phyloP scores from a whole-genome alignment of 1,140 invertebrate genomes.

The Lepidurus apus region DNA sequence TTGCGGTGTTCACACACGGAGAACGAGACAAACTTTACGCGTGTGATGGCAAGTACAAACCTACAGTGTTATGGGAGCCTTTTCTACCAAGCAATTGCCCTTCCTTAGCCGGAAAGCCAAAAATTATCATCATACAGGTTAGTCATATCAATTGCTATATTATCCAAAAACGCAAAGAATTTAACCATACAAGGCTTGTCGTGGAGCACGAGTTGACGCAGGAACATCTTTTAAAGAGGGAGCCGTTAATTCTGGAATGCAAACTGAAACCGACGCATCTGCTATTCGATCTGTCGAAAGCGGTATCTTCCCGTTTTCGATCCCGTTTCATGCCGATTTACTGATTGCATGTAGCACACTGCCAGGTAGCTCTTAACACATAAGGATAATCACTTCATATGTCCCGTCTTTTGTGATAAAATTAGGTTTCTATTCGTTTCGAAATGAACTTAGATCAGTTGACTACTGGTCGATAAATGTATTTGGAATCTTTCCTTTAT shows the following conservation, averaged over 20 bases:
- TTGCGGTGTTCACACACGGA: slow-evolving; percentile 82
- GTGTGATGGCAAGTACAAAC: slow-evolving; percentile 74
- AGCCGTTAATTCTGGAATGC: neutral
- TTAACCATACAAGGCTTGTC: slow-evolving; percentile 64
- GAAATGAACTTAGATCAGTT: neutral
- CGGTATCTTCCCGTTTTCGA: slow-evolving; percentile 65
- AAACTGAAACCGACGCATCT: neutral
- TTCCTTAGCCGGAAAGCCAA: slow-evolving; percentile 83
- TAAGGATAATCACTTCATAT: no score
- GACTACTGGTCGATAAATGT: neutral
- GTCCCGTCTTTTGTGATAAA: neutral
- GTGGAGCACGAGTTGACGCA: slow-evolving; percentile 74
- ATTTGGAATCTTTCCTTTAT: neutral
- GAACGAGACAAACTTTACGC: slow-evolving; percentile 81
- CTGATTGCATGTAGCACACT: slow-evolving; percentile 90
- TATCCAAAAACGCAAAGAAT: neutral
- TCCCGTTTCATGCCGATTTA: slow-evolving; percentile 90
- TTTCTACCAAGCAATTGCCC: slow-evolving; percentile 83
- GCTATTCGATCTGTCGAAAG: slow-evolving; percentile 53
- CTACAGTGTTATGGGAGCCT: slow-evolving; percentile 70
- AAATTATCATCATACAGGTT: slow-evolving; percentile 82
- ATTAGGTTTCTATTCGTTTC: neutral
- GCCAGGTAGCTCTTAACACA: slow-evolving; percentile 55
- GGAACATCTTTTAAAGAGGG: slow-evolving; percentile 45
- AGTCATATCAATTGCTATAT: slow-evolving; percentile 25